Evolutionary conservation across 2,888 invertebrate species (phyloP).

Genomic region (Tenthredo distinguenda): DNA sequence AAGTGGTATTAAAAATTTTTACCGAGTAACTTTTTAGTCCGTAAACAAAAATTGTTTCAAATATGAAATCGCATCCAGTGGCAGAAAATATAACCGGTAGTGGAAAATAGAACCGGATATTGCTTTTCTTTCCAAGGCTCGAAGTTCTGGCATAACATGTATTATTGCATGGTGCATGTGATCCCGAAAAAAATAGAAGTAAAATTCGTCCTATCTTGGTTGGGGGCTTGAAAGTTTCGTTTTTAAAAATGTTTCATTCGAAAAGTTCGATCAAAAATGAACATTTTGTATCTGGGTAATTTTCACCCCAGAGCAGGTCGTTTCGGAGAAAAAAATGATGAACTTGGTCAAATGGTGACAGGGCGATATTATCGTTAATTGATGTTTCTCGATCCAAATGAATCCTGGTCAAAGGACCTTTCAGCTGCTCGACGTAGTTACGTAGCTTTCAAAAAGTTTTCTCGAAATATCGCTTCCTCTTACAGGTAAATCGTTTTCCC

Average conservation of each 20-base stretch:
- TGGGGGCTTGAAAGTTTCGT: no score
- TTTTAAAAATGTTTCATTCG: no score
- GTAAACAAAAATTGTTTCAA: background rate
- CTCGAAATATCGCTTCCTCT: conserved; percentile 21
- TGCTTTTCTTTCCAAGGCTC: background rate
- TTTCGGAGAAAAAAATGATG: no score
- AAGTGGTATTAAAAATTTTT: background rate
- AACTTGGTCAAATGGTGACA: no score
- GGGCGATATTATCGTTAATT: no score
- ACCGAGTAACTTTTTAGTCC: background rate
- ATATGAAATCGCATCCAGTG: background rate
- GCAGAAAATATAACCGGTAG: background rate
- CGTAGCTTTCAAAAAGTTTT: conserved; percentile 21
- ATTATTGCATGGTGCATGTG: no score
- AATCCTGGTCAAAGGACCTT: conserved; percentile 14
- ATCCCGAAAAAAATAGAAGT: no score
- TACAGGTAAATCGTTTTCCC: conserved; percentile 31
- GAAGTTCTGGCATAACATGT: background rate
- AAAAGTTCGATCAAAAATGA: no score
- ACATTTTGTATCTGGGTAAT: no score
- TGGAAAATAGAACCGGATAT: background rate
- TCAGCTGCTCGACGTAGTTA: background rate
- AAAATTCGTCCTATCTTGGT: no score
- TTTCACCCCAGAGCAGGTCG: no score
- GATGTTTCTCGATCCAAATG: background rate